Evolutionary conservation across 2,113 vertebrate species (phyloP).

Genomic region (Ornithorhynchus anatinus): DNA sequence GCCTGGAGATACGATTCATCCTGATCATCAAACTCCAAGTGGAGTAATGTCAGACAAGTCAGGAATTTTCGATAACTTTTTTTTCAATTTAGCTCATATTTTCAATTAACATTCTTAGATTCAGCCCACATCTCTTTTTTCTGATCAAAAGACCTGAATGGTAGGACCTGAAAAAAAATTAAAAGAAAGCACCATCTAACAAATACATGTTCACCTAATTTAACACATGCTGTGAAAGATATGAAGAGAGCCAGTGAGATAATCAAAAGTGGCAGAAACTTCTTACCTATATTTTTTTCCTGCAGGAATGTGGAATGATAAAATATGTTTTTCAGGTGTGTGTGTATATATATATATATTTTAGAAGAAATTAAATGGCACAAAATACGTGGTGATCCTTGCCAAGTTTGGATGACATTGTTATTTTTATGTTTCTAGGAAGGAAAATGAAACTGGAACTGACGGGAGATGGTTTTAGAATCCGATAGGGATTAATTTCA

Average conservation of each 20-base stretch:
- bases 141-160: too few species aligned
- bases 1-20: fast-evolving
- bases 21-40: background rate
- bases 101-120: background rate
- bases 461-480: constrained; percentile 1
- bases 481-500: constrained; percentile 3
- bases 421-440: background rate
- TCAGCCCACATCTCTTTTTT: background rate
- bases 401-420: background rate
- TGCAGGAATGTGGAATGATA: background rate
- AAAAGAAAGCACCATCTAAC: background rate
- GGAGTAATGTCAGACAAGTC: background rate
- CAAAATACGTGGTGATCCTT: background rate
- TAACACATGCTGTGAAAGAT: background rate
- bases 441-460: background rate
- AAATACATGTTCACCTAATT: background rate
- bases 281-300: background rate
- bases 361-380: too few species aligned
- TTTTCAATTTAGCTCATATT: background rate
- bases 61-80: fast-evolving
- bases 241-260: background rate
- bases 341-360: too few species aligned
- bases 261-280: background rate
- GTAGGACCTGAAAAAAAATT: background rate
- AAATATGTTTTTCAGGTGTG: too few species aligned